phyloP scores from a whole-genome alignment of 2,888 invertebrate genomes.

The Tachina lurida region DNA sequence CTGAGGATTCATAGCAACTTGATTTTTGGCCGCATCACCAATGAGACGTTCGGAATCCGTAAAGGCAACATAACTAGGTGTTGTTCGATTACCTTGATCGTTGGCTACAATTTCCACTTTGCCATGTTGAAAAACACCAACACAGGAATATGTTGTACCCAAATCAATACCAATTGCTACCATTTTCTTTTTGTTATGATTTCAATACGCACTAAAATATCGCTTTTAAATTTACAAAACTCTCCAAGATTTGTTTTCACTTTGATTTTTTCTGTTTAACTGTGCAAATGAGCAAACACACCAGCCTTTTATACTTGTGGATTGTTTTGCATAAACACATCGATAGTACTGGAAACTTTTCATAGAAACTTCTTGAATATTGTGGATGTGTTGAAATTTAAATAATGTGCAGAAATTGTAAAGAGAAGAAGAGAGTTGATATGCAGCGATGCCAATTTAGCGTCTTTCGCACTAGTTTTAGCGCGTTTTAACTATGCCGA shows the following conservation, averaged over 20 bases:
- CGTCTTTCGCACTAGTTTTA: too few species aligned
- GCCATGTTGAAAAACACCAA: constrained; percentile 91
- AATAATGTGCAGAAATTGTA: not conserved
- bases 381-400: not conserved
- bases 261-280: constrained; percentile 23
- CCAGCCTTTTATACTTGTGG: constrained; percentile 41
- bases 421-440: not conserved
- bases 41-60: constrained; percentile 89
- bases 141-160: constrained; percentile 87
- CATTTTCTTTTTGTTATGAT: constrained; percentile 74
- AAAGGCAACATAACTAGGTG: constrained; percentile 87
- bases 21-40: constrained; percentile 92
- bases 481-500: too few species aligned
- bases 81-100: constrained; percentile 87
- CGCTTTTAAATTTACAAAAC: not conserved
- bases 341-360: constrained; percentile 8
- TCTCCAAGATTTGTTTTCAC: not conserved
- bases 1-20: constrained; percentile 93
- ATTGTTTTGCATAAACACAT: not conserved
- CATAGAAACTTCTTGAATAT: constrained; percentile 18
- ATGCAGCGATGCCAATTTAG: too few species aligned
- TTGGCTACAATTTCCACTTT: constrained; percentile 93
- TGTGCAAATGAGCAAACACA: not conserved
- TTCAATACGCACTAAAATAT: not conserved
- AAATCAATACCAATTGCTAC: constrained; percentile 86